Conservation (phyloP, 2,113 vertebrate genomes). For the Physeter macrocephalus region DNA sequence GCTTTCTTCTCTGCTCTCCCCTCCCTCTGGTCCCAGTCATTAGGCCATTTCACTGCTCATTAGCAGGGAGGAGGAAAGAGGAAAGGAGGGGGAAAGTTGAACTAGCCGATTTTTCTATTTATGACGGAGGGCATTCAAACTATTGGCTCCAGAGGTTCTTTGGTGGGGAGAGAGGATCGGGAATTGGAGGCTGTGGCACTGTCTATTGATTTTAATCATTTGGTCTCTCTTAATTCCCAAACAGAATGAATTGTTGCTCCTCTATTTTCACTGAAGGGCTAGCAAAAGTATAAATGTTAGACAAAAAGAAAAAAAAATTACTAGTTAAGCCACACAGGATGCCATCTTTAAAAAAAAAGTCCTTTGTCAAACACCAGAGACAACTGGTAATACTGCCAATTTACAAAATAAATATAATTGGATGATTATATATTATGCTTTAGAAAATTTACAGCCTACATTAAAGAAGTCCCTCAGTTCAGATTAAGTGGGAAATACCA, state of each 20-base stretch:
- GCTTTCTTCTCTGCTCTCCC: neutral
- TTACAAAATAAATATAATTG: neutral
- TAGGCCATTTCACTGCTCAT: neutral
- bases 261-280: neutral
- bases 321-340: neutral
- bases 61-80: neutral
- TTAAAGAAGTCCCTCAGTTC: neutral
- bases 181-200: neutral
- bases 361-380: neutral
- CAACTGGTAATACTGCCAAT: neutral
- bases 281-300: constrained; percentile 4
- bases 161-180: neutral
- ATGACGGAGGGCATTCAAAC: neutral
- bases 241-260: neutral
- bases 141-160: neutral
- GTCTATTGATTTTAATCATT: constrained; percentile 11
- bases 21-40: neutral
- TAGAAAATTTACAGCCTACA: neutral
- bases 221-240: neutral
- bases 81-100: neutral
- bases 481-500: neutral
- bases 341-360: neutral
- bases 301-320: neutral
- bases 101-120: neutral
- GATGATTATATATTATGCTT: neutral